A percentile compares a stretch with the other conserved stretches of the same genome.
phyloP scores from a whole-genome alignment of 2,888 invertebrate species.

The Meghimatium bilineatum region DNA sequence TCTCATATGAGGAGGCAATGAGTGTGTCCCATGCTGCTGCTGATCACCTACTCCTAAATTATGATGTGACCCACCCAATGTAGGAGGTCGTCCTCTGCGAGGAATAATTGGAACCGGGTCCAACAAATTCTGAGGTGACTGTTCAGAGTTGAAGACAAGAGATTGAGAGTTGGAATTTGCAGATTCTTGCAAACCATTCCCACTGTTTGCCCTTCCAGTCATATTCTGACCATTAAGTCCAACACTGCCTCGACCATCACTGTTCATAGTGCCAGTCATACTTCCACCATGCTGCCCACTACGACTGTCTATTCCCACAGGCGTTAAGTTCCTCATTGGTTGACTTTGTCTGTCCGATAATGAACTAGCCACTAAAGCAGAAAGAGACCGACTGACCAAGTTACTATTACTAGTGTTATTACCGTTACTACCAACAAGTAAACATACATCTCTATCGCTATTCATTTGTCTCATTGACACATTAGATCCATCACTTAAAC shows the following conservation, averaged over 20 bases:
- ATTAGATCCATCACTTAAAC: slow-evolving; percentile 16
- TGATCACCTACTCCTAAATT: slow-evolving; percentile 50
- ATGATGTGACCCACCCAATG: slow-evolving; percentile 27
- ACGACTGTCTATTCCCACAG: slow-evolving; percentile 32
- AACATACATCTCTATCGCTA: slow-evolving; percentile 16
- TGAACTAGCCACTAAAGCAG: slow-evolving; percentile 30
- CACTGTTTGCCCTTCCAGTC: neutral
- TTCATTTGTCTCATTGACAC: slow-evolving; percentile 9
- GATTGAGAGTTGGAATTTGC: slow-evolving; percentile 13
- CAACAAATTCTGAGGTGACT: slow-evolving; percentile 33
- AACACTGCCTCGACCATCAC: slow-evolving; percentile 36
- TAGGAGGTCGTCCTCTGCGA: slow-evolving; percentile 37
- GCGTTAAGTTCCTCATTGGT: slow-evolving; percentile 37
- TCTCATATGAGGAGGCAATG: slow-evolving; percentile 50
- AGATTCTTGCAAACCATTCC: slow-evolving; percentile 30
- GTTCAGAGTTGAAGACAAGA: slow-evolving; percentile 38
- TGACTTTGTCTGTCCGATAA: slow-evolving; percentile 35
- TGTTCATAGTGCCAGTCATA: neutral
- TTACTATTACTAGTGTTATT: neutral
- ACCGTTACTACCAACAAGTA: neutral
- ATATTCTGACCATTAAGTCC: slow-evolving; percentile 21
- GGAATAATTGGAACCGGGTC: slow-evolving; percentile 22
- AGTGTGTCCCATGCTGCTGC: slow-evolving; percentile 46
- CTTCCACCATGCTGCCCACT: slow-evolving; percentile 21
- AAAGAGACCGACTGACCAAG: slow-evolving; percentile 27